Evolutionary conservation across 2,888 invertebrate species (phyloP), one percentile per base, ranked within the genome.

Genomic region (Ypsolopha sequella): DNA sequence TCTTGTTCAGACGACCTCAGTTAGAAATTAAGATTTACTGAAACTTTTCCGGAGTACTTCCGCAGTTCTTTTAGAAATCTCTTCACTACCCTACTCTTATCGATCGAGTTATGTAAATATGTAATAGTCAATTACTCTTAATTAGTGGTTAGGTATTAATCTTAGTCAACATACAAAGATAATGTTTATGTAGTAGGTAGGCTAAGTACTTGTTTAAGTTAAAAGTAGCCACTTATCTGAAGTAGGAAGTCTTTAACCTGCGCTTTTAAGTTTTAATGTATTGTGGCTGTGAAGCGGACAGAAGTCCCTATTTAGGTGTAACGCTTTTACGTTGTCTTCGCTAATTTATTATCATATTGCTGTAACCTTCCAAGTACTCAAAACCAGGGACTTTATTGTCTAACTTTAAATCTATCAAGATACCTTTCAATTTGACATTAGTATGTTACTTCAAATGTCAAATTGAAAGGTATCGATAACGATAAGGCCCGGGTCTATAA

Each of bases 241-340:
- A 33, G 49, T 33, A 24, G 24, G 33, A 41, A 49, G 7, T 33
- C 36, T 36, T 46, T 7, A n/a, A 80, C 74, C 78, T 73, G 76
- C 66, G 81, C 79, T 80, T 80, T 73, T 79, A 77, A 77, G 76
- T 76, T 72, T 24, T 73, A 76, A 70, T 80, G 74, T 81, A 80
- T 70, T 73, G 80, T 82, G 85, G 85, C 85, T 85, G 85, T 85
- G 85, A 85, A 76, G 66, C 68, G 80, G 82, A 65, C 70, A 63
- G 58, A 59, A 64, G 68, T 75, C 79, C 73, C 72, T 68, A 68
- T 58, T 70, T 79, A 84, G 81, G 69, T 78, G 68, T 72, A 79
- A 80, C 65, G 80, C 80, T 82, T 75, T 71, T 74, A 74, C 24
- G 24, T 24, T 24, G 24, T 24, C 68, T 76, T 81, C 78, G 78